phyloP scores from a whole-genome alignment of 2,888 invertebrate genomes.

The Mesorhabditis belari region DNA sequence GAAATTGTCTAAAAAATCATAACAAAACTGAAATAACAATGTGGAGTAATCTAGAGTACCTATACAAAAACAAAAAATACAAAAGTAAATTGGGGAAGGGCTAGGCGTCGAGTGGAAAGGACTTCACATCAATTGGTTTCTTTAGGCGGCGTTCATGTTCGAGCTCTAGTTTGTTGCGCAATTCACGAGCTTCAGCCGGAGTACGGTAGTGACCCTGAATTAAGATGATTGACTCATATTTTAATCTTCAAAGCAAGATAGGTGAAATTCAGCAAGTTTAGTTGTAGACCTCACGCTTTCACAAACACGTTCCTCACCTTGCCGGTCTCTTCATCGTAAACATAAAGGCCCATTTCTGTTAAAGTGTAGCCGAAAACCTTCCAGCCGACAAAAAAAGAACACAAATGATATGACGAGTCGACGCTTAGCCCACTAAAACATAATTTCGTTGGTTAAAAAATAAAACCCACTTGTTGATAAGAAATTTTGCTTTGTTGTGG shows the following conservation, averaged over 20 bases:
- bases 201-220: neutral
- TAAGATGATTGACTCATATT: neutral
- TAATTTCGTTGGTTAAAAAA: neutral
- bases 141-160: slow-evolving; percentile 16
- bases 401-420: slow-evolving; percentile 40
- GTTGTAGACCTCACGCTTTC: neutral
- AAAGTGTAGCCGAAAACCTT: slow-evolving; percentile 38
- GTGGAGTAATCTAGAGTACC: neutral
- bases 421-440: slow-evolving; percentile 34
- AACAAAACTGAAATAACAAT: slow-evolving; percentile 9
- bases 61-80: slow-evolving; percentile 3
- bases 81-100: slow-evolving; percentile 2
- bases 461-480: slow-evolving; percentile 32
- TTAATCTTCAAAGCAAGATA: neutral
- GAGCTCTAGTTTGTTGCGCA: slow-evolving; percentile 23
- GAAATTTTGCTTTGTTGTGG: slow-evolving; percentile 25
- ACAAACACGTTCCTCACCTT: too few relatives aligned
- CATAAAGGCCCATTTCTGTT: slow-evolving; percentile 38
- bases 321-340: slow-evolving; percentile 28
- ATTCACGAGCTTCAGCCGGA: neutral
- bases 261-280: neutral
- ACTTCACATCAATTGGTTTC: slow-evolving; percentile 9
- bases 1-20: neutral
- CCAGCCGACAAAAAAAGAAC: slow-evolving; percentile 44
- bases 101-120: slow-evolving; percentile 34